Base-by-base conservation (phyloP, 2,797 vertebrate genomes). In the Micrastur ruficollis region DNA sequence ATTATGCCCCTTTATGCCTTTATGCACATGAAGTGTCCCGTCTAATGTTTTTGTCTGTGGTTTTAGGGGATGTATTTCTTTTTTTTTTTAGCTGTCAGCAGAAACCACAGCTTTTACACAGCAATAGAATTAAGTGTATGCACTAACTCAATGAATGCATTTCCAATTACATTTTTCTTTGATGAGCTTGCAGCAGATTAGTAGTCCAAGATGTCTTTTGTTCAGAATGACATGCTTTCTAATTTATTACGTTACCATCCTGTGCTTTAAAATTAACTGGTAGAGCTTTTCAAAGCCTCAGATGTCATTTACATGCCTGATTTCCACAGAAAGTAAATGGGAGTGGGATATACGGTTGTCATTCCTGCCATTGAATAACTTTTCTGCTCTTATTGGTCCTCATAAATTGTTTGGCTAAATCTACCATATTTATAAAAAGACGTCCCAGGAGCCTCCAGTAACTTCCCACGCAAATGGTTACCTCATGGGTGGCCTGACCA, bases 161-260 rank as follows among this genome's bases (percentile, higher is more conserved):
- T 95, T 86, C 63, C 42, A 93, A 16, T 93, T 88, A 94, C 83
- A 93, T 61, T 95, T 94, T 74, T 61, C 71, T 89, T 92, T 96
- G 93, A 95, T 83, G 18, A 92, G 63, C 36, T 36, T 95, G 63
- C 71, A 87, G 83, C 59, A 95, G 73, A 73, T 91, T 94, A 86
- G 20, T 58, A 89, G 55, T 93, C 90, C 80, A 84, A 93, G 74
- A 86, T 71, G 40, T 42, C 96, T 95, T 97, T 95, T 96, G 83
- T 97, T 96, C 86, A 90, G 73, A 94, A 86, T 93, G 83, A 96
- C 81, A 87, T 53, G 56, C 84, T 91, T 93, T 84, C 56, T 93
- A 80, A 92, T 95, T 95, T 86, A 81, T 94, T 80, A 55, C 22
- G 42, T 29, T 80, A 80, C 36, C 59, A 89, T 80, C 59, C 38